A percentile compares a stretch with the other conserved stretches of the same genome.
Conservation (phyloP, 2,797 vertebrate genomes). For the Rhinoraja longicauda region DNA sequence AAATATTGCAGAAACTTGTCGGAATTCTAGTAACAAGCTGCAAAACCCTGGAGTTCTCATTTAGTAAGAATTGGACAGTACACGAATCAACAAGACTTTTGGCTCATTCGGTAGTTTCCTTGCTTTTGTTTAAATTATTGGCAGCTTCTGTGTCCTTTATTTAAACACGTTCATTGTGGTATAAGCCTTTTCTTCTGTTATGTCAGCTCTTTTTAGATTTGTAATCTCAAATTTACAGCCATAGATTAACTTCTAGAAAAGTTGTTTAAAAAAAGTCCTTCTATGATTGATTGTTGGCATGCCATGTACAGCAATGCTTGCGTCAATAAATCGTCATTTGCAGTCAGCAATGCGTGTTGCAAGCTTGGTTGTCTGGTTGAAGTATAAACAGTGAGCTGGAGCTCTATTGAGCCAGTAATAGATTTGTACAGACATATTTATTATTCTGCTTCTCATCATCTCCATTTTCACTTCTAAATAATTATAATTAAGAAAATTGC, state of each 20-base stretch:
- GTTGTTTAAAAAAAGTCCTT: slow-evolving; percentile 53
- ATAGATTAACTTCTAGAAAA: slow-evolving; percentile 41
- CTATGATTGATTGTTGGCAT: slow-evolving; percentile 57
- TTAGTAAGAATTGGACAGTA: background rate
- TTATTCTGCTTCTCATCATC: slow-evolving; percentile 31
- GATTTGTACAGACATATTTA: background rate
- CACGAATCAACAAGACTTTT: background rate
- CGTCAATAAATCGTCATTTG: slow-evolving; percentile 59
- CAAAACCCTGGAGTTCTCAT: background rate
- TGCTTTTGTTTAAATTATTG: slow-evolving; percentile 30
- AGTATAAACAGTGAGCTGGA: slow-evolving; percentile 49
- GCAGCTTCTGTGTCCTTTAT: background rate
- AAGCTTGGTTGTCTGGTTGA: slow-evolving; percentile 49
- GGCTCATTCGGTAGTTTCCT: background rate
- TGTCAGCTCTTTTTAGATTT: background rate
- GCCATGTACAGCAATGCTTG: slow-evolving; percentile 51
- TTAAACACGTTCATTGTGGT: background rate
- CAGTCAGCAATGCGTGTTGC: slow-evolving; percentile 41
- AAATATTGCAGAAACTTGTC: background rate
- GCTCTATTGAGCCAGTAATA: background rate
- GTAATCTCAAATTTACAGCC: slow-evolving; percentile 18
- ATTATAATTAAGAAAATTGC: background rate
- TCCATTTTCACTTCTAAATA: background rate
- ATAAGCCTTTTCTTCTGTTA: background rate
- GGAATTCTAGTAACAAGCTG: background rate